Evolutionary conservation across 2,113 vertebrate genomes (phyloP).

Genomic region (Platysternon megacephalum): DNA sequence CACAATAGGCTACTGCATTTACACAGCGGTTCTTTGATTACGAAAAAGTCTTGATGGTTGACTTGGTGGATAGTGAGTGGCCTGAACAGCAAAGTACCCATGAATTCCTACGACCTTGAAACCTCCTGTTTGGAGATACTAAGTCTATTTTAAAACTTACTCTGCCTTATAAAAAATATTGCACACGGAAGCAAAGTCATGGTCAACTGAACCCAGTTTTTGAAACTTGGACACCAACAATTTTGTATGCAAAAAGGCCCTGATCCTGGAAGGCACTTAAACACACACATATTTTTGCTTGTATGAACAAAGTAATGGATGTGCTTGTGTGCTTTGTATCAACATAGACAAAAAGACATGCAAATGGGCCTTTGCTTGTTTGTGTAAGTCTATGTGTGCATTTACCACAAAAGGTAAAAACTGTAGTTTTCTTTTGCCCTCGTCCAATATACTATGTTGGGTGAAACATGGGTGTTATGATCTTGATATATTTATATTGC

Average conservation of each 20-base stretch:
- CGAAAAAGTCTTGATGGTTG: neutral
- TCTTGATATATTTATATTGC: no score
- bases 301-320: neutral
- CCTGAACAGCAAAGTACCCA: neutral
- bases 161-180: neutral
- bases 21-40: neutral
- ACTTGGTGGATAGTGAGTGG: neutral
- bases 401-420: neutral
- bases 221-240: neutral
- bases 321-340: neutral
- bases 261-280: neutral
- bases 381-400: constrained; percentile 13
- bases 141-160: neutral
- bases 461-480: neutral
- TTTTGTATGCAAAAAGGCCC: neutral
- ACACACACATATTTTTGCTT: neutral
- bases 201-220: neutral
- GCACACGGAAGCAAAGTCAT: neutral
- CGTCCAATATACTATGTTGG: neutral
- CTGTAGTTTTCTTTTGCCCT: neutral
- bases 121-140: neutral
- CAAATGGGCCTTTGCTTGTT: neutral
- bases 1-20: neutral
- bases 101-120: neutral
- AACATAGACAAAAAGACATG: neutral